Percentiles rank a stretch among this genome's conserved stretches.
Evolutionary conservation across 2,797 vertebrate species (phyloP).

Genomic region (Tympanoctomys barrerae): DNA sequence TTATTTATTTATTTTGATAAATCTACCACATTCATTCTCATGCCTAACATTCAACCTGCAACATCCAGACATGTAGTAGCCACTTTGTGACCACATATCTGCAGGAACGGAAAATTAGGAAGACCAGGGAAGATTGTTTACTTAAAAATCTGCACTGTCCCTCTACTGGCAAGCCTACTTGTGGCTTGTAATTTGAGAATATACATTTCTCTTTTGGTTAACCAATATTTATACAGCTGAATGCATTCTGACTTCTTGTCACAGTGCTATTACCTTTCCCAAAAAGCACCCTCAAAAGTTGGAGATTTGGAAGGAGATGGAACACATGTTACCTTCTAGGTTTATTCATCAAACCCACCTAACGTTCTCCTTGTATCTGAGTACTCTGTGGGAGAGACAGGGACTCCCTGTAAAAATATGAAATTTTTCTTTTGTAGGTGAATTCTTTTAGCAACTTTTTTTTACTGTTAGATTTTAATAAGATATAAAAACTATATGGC

Average conservation of each 20-base stretch:
- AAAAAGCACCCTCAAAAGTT: slow-evolving; percentile 13
- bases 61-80: neutral
- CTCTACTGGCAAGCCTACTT: neutral
- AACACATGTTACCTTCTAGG: neutral
- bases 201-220: neutral
- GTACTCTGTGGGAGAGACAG: neutral
- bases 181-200: neutral
- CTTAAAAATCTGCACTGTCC: neutral
- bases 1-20: neutral
- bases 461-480: neutral
- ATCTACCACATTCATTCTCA: neutral
- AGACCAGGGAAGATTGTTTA: neutral
- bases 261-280: neutral
- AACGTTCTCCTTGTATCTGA: neutral
- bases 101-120: neutral
- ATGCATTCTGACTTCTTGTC: neutral
- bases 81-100: neutral
- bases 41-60: neutral
- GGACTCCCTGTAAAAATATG: neutral
- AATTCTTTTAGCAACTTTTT: slow-evolving; percentile 41
- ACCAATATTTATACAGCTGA: neutral
- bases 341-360: neutral
- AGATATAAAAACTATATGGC: neutral
- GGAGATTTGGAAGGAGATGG: neutral
- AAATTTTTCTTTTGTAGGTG: neutral